Base-by-base conservation (phyloP, 2,888 invertebrate genomes). In the Chymomyza caudatula region DNA sequence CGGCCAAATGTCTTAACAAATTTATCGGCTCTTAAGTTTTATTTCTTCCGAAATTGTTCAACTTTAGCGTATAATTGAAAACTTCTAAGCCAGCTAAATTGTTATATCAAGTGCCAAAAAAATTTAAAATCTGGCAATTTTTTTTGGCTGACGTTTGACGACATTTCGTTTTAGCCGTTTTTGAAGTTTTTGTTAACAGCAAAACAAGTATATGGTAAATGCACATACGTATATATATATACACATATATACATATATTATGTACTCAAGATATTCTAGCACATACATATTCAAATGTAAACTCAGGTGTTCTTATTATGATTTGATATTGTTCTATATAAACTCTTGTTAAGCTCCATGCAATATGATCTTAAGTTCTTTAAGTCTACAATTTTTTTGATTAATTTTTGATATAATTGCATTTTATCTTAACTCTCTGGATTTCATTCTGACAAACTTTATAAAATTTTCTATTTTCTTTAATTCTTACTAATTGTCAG, bases 261-360 rank as follows among this genome's bases (percentile, higher is more conserved):
- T 47, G 6, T 47, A 17, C 3, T 47, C 8, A 17, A 44, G 17
- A 19, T 29, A 17, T 29, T 29, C 43, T 17, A 49, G 37, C 47
- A 52, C 23, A 17, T 15, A 47, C 17, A 47, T 47, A 37, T 37
- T 37, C 55, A 71, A 71, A 71, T 57, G 59, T 71, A 76, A 76
- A 71, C 78, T 79, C 78, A 79, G 85, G 78, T 82, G 85, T 85
- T 77, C 74, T 59, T 74, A 72, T 82, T 79, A 79, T 79, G 52
- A 67, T 80, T 78, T 70, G 43, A 49, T 58, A 72, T 72, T 67
- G 37, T 60, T 65, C 65, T 23, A 53, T 63, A 61, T 37, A 37
- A 37, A 37, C 29, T 37, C 11, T 11, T 37, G 29, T 37, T 37
- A 11, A 37, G 29, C 29, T 8, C 11, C 8, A 37, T 37, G 11